phyloP scores from a whole-genome alignment of 2,797 vertebrate species.

The Discoglossus pictus region DNA sequence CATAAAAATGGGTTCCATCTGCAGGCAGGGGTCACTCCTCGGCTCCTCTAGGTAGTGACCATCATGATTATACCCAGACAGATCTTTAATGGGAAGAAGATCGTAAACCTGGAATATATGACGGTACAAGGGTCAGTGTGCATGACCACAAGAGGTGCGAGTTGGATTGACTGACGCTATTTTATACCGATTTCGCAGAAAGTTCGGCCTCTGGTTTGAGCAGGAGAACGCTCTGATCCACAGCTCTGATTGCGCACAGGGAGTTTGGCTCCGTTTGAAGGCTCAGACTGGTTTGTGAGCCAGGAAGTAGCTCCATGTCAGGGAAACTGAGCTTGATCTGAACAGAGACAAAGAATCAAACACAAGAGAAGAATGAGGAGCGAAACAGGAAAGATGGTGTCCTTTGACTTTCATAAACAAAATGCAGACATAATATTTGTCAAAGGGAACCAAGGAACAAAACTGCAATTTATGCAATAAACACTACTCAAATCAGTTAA shows the following conservation, averaged over 20 bases:
- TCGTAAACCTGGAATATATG: constrained; percentile 60
- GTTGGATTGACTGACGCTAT: too few species aligned
- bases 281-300: constrained; percentile 51
- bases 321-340: constrained; percentile 67
- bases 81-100: constrained; percentile 58
- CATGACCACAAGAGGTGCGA: too few species aligned
- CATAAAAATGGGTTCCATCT: constrained; percentile 65
- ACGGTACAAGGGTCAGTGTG: too few species aligned
- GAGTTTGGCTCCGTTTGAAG: constrained; percentile 64
- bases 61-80: constrained; percentile 60
- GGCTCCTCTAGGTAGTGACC: constrained; percentile 64
- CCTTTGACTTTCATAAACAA: too few species aligned
- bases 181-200: constrained; percentile 58
- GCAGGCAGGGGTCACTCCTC: constrained; percentile 61
- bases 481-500: too few species aligned
- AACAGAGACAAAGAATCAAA: not conserved
- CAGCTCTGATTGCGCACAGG: constrained; percentile 63
- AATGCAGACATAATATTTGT: too few species aligned
- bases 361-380: not conserved
- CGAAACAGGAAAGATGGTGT: too few species aligned
- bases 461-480: too few species aligned
- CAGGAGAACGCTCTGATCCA: constrained; percentile 64
- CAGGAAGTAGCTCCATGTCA: constrained; percentile 51
- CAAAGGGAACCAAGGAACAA: too few species aligned
- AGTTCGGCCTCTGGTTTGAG: constrained; percentile 57